Conservation (phyloP, 2,113 vertebrate species). For the Rynchops niger region DNA sequence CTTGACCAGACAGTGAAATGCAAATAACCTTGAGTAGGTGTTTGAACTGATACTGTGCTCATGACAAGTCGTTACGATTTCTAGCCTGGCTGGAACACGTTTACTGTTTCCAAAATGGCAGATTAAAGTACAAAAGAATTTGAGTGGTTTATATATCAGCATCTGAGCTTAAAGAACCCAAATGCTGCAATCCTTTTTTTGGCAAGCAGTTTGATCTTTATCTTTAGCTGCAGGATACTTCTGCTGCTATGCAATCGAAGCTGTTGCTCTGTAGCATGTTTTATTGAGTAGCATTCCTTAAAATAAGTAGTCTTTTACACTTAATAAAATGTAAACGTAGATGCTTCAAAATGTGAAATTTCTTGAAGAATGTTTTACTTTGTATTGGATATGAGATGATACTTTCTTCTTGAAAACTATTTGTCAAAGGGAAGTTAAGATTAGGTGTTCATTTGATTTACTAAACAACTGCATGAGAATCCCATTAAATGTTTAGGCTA, state of each 20-base stretch:
- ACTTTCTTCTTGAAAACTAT: not conserved
- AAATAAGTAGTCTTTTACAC: not conserved
- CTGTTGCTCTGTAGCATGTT: not conserved
- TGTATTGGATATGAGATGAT: not conserved
- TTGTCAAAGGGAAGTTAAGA: not conserved
- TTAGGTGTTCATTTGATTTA: not conserved
- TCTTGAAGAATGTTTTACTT: not conserved
- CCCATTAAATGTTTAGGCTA: not conserved
- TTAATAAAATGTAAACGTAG: too few relatives aligned
- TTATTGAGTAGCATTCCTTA: not conserved
- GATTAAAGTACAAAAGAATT: not conserved
- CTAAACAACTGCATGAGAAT: not conserved
- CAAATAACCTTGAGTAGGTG: not conserved
- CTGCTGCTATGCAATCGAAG: fast-evolving
- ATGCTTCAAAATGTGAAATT: not conserved
- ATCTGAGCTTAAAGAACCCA: not conserved
- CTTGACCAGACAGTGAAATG: not conserved
- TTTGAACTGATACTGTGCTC: not conserved
- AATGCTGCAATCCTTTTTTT: not conserved
- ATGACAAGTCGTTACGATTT: not conserved
- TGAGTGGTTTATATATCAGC: not conserved
- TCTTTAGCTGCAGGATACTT: not conserved
- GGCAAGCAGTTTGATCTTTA: not conserved
- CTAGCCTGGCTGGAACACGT: not conserved
- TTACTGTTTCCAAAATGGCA: not conserved